Conservation (phyloP, 2,888 invertebrate species). For the Patella ulyssiponensis region DNA sequence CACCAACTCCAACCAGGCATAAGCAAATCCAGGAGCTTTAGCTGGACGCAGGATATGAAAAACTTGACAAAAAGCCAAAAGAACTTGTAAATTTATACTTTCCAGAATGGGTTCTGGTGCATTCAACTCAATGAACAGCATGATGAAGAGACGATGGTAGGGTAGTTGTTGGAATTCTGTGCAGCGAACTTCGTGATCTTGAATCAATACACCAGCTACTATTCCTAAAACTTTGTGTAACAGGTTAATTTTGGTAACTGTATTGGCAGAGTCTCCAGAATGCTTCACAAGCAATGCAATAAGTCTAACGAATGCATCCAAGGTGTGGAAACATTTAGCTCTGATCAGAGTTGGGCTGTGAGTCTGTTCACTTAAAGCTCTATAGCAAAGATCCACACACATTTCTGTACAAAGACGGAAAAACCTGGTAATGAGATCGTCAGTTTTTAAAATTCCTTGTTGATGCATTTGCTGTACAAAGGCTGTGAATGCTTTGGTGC, state of each 20-base stretch:
- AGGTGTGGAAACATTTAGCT: conserved; percentile 93
- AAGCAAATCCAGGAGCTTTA: conserved; percentile 96
- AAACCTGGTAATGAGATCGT: conserved; percentile 96
- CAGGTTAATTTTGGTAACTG: conserved; percentile 95
- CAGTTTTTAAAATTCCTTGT: conserved; percentile 95
- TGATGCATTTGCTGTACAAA: conserved; percentile 98
- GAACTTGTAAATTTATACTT: conserved; percentile 88
- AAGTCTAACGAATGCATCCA: conserved; percentile 94
- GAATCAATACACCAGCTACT: conserved; percentile 93
- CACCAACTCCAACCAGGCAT: conserved; percentile 97
- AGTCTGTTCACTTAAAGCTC: conserved; percentile 82
- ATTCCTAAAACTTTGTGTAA: conserved; percentile 93
- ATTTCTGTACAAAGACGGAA: conserved; percentile 96
- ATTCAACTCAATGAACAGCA: conserved; percentile 96
- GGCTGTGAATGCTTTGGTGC: conserved; percentile 87
- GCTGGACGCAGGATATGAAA: conserved; percentile 93
- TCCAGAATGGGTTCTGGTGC: conserved; percentile 88
- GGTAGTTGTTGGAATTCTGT: conserved; percentile 96
- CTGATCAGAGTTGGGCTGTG: conserved; percentile 79
- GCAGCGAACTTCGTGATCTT: conserved; percentile 94
- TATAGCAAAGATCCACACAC: conserved; percentile 94
- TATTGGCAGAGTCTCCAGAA: conserved; percentile 78
- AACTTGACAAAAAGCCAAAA: conserved; percentile 91
- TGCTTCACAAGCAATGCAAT: conserved; percentile 93
- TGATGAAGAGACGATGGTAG: conserved; percentile 96